A percentile compares a stretch with the other conserved stretches of the same genome.
These are phyloP conservation scores for Eurystomus glaucurus DNA, from an alignment of 2,797 vertebrate species.

Conservation along the genomic window DNA sequence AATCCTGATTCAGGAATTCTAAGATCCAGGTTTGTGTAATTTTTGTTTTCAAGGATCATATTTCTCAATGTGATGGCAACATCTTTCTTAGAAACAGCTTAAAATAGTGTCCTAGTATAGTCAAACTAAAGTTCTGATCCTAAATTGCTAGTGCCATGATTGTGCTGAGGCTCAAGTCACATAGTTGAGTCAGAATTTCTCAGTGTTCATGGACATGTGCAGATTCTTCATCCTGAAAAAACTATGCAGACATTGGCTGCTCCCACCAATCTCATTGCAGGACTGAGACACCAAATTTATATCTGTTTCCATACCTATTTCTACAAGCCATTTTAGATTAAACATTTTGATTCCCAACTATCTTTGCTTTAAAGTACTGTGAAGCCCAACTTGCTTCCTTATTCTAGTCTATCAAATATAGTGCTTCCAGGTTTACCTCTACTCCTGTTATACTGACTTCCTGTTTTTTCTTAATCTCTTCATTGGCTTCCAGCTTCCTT, in stretches of 20 bases:
- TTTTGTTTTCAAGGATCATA: background rate
- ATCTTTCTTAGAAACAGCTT: background rate
- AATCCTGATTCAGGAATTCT: background rate
- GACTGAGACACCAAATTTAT: background rate
- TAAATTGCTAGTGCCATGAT: background rate
- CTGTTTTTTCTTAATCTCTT: background rate
- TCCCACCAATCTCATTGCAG: background rate
- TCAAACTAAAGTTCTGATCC: background rate
- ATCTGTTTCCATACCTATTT: background rate
- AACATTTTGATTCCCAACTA: background rate
- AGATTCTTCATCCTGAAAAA: background rate
- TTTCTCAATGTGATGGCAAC: background rate
- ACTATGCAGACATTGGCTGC: background rate
- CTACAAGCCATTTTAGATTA: background rate
- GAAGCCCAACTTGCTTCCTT: background rate
- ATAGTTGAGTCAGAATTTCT: background rate
- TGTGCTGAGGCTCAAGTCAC: background rate
- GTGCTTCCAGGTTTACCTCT: background rate
- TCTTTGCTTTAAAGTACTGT: background rate
- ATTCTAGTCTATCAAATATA: background rate
- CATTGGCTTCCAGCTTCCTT: background rate
- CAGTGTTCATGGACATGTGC: fast-evolving
- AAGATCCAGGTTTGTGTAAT: background rate
- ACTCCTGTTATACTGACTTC: background rate
- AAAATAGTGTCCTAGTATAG: background rate